Conservation (phyloP, 2,113 vertebrate genomes). For the Mus spicilegus region DNA sequence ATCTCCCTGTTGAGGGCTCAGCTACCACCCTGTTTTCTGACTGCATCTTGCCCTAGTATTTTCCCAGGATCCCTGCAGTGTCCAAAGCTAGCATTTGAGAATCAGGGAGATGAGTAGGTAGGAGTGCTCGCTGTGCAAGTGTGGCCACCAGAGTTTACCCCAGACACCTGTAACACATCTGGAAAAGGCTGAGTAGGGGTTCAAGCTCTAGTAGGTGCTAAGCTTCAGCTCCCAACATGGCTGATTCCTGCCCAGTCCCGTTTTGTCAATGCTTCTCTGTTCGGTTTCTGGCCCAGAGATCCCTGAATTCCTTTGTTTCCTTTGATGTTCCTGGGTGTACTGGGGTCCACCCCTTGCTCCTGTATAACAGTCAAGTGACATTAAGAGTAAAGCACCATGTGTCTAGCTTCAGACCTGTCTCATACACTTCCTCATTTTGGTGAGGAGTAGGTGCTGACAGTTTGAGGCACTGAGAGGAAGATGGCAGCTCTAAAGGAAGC, state of each 20-base stretch:
- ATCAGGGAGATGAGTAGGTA: neutral
- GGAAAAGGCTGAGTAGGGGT: neutral
- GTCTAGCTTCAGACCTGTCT: neutral
- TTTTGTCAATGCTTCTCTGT: accelerated
- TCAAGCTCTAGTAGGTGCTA: accelerated
- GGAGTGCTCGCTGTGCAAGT: too few species aligned
- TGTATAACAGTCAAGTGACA: neutral
- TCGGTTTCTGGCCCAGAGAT: neutral
- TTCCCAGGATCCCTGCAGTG: neutral
- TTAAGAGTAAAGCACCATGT: neutral
- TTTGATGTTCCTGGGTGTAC: neutral
- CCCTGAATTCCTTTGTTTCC: neutral
- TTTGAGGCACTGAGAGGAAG: slow-evolving; percentile 41
- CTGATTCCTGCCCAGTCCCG: neutral
- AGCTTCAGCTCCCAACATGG: neutral
- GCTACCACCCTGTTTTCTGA: neutral
- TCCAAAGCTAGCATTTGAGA: neutral
- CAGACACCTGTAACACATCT: neutral
- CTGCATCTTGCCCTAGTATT: neutral
- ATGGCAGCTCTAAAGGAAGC: slow-evolving; percentile 55
- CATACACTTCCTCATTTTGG: slow-evolving; percentile 11
- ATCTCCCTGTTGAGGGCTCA: neutral
- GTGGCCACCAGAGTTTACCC: too few species aligned
- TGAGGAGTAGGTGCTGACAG: slow-evolving; percentile 23
- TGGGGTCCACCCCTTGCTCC: neutral